phyloP scores from a whole-genome alignment of 1,140 invertebrate species.

The Zaprionus ornatus region DNA sequence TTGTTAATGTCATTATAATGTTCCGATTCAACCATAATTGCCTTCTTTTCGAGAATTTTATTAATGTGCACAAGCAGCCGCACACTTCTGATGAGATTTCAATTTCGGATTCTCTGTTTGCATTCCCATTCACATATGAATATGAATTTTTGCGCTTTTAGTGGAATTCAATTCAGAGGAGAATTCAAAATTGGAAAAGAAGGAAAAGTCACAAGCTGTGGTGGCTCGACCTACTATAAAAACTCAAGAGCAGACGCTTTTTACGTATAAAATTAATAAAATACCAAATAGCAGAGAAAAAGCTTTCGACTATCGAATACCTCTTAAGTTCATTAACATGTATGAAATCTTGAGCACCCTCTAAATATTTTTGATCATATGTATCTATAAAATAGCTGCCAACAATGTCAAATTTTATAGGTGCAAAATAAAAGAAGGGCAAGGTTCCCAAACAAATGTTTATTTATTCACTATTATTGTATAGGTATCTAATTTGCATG shows the following conservation, averaged over 20 bases:
- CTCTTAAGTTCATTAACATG: not conserved
- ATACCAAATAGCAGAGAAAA: not conserved
- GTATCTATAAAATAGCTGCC: not conserved
- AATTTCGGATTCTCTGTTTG: constrained; percentile 3
- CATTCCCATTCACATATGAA: constrained; percentile 5
- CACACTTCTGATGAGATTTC: constrained; percentile 5
- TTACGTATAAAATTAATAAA: not conserved
- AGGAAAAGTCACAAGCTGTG: constrained; percentile 32
- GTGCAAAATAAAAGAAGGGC: not conserved
- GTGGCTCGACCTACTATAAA: not conserved
- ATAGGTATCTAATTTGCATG: not conserved
- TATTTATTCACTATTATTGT: not conserved
- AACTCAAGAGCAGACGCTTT: not conserved
- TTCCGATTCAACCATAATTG: constrained; percentile 37
- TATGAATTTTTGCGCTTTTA: constrained; percentile 32
- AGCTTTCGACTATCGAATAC: not conserved
- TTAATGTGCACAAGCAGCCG: constrained; percentile 2
- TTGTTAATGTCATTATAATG: constrained; percentile 46
- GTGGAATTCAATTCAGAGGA: constrained; percentile 11
- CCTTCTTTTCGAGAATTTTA: constrained; percentile 26
- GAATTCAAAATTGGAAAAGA: not conserved
- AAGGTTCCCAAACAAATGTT: not conserved
- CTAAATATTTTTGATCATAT: no score
- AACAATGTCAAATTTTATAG: not conserved
- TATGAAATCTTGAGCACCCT: no score